phyloP scores from a whole-genome alignment of 2,113 vertebrate genomes.

The Serinus canaria region DNA sequence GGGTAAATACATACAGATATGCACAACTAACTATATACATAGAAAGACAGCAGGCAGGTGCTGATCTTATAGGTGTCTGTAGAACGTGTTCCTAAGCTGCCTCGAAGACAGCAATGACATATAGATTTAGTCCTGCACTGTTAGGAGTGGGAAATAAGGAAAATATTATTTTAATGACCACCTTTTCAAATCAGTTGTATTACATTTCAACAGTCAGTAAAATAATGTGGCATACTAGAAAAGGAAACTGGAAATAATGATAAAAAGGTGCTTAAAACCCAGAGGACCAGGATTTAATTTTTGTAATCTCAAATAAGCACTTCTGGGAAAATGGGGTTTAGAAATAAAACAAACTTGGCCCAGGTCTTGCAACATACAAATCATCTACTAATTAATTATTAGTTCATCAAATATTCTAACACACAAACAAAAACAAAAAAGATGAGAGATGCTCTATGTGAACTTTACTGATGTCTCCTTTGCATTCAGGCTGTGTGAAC shows the following conservation, averaged over 20 bases:
- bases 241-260: background rate
- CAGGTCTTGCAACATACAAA: background rate
- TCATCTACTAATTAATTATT: slow-evolving; percentile 17
- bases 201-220: background rate
- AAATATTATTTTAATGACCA: background rate
- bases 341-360: background rate
- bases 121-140: background rate
- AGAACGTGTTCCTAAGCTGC: background rate
- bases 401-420: slow-evolving; percentile 14
- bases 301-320: background rate
- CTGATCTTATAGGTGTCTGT: background rate
- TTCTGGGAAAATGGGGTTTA: background rate
- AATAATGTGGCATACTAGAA: background rate
- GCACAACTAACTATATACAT: background rate
- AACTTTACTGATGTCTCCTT: background rate
- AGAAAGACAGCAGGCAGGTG: background rate
- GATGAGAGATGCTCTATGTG: background rate
- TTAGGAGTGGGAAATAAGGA: background rate
- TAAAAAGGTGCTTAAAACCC: background rate
- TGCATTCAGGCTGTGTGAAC: background rate
- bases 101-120: background rate
- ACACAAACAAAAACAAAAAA: background rate
- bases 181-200: background rate
- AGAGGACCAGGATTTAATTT: background rate
- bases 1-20: background rate